Base-by-base conservation (phyloP, 2,113 vertebrate species). In the Rhynchopsitta pachyrhyncha region DNA sequence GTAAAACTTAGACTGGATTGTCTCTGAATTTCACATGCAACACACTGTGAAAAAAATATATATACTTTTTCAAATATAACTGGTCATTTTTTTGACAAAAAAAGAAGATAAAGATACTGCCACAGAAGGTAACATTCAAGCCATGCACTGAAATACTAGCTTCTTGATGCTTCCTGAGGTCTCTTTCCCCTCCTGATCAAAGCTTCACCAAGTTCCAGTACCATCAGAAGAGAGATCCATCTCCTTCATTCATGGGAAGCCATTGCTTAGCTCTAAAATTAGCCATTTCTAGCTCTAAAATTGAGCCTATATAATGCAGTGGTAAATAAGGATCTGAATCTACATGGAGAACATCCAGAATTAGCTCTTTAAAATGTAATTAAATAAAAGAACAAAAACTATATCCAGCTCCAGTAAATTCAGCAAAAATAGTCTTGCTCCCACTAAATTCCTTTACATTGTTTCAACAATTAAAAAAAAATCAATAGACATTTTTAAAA, bases 291-390 rank as follows among this genome's bases (percentile, higher is more conserved):
- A 76, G 27, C 44, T 69, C 18, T 85, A 35, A 88, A 82, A 77
- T 0, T 1, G 0, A 90, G 14, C 20, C 17, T 44, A 4, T 16
- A 9, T 13, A 33, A 64, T 3, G 2, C 9, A 31, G 13, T 17
- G 13, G 10, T 52, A 23, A 70, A 69, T 49, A 74, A 25, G 2
- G 9, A 8, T 76, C 42, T 76, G 28, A 37, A 55, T 55, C 13
- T 31, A 16, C 33, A 52, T 1, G 5, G 9, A 59, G 4, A 82
- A 31, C 44, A 18, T 37, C 73, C 44, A 80, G 75, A 93, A 77
- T 47, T 8, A 44, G 9, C 20, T 39, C n/a, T 82, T 73, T 11
- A 67, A 49, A 50, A 13, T 10, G 6, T 44, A 11, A 62, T 53
- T 25, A 11, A 57, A 88, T 13, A 49, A 94, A 74, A 59, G 39